Percentiles rank a stretch among this genome's conserved stretches.
phyloP scores from a whole-genome alignment of 2,888 invertebrate species.

The Lepidocyrtinus sp. region DNA sequence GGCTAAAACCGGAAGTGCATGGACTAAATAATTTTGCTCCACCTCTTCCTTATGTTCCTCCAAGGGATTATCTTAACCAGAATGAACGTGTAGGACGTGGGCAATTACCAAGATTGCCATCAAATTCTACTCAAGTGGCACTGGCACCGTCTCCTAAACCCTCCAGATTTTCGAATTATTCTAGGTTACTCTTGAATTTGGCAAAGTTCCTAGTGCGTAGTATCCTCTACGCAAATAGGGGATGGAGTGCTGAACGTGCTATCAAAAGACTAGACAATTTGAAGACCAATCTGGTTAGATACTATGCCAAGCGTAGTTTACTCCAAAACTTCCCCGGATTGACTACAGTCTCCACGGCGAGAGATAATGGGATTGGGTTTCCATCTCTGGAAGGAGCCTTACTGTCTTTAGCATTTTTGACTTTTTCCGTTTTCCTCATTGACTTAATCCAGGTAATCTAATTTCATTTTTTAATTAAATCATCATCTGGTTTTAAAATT shows the following conservation, averaged over 20 bases:
- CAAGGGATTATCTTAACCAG: no score
- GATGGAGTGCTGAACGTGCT: conserved; percentile 7
- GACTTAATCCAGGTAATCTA: conserved; percentile 82
- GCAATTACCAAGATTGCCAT: no score
- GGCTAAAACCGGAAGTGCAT: no score
- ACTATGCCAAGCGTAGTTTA: conserved; percentile 10
- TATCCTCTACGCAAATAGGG: not conserved
- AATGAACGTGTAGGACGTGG: no score
- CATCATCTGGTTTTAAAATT: not conserved
- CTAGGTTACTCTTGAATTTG: not conserved
- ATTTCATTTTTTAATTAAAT: not conserved
- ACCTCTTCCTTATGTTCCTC: no score
- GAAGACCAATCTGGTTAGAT: not conserved
- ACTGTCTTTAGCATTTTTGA: conserved; percentile 87
- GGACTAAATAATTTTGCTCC: no score
- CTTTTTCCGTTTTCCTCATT: conserved; percentile 88
- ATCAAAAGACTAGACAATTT: conserved; percentile 8
- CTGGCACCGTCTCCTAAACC: no score
- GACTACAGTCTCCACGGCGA: no score
- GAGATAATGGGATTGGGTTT: conserved; percentile 76
- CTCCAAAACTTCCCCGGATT: not conserved
- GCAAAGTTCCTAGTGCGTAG: not conserved
- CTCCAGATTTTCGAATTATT: not conserved
- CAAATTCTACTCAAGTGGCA: no score
- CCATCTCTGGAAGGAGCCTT: conserved; percentile 86